These are phyloP conservation scores for Riparia riparia DNA, from an alignment of 2,113 vertebrate species.

Conservation along the genomic window DNA sequence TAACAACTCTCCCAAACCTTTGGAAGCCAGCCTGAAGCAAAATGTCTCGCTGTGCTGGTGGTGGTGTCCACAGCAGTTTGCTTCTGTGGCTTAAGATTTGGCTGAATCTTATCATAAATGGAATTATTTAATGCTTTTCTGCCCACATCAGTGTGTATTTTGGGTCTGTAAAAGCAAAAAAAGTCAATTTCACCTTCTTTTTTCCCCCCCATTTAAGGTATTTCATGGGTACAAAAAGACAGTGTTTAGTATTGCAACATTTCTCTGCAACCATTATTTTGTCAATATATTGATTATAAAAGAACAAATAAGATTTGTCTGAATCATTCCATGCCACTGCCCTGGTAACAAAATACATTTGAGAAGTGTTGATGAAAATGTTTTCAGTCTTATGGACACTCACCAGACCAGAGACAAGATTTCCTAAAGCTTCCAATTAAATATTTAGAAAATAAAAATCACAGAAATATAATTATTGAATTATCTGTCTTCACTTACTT, in stretches of 20 bases:
- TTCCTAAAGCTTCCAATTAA: background rate
- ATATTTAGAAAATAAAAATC: background rate
- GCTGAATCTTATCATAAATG: background rate
- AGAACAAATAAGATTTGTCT: background rate
- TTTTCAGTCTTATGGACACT: background rate
- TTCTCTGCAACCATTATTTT: background rate
- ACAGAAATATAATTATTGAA: background rate
- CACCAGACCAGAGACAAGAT: background rate
- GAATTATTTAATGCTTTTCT: background rate
- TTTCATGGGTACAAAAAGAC: background rate
- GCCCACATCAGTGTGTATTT: background rate
- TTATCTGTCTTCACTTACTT: slow-evolving; percentile 6
- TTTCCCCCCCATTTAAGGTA: background rate
- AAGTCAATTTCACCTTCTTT: background rate
- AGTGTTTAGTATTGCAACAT: background rate
- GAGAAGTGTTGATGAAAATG: background rate
- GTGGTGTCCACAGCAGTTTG: background rate
- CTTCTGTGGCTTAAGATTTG: background rate
- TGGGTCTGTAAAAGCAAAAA: background rate
- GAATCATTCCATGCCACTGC: background rate
- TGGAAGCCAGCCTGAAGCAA: background rate
- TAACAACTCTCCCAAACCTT: background rate
- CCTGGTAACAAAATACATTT: background rate
- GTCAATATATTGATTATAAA: background rate
- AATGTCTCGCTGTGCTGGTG: background rate